Evolutionary conservation across 2,113 vertebrate species (phyloP), one percentile per base, ranked within the genome.

Genomic region (Microcebus tavaratra): DNA sequence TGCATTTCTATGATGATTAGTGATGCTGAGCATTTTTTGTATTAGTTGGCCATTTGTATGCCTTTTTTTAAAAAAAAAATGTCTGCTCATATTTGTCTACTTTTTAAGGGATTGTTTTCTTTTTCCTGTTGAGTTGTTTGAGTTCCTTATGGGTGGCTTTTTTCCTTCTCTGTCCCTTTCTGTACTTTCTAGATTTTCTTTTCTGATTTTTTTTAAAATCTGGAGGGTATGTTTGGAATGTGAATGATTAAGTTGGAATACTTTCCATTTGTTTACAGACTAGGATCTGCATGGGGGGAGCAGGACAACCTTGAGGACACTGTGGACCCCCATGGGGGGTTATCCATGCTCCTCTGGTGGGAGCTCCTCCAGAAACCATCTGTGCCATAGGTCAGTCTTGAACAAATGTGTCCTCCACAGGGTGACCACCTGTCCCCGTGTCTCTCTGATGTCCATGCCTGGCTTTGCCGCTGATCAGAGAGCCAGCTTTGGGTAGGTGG

Each of bases 401-500:
- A 50, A 20, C 8, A 13, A 36, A 10, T n/a, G 59, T 84, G 17
- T 31, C 39, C 70, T 86, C 17, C 15, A 0, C 31, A n/a, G 68
- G 68, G 55, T 39, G 48, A 12, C 57, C 5, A 0, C 11, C 27
- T 0, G 2, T 57, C 55, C 61, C 1, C 2, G 7, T 55, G 50
- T 34, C 61, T 7, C 29, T 72, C 15, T 57, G 8, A 15, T 57
- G 92, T 93, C 17, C 6, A 2, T 27, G 27, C 6, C 39, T 94
- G 25, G 1, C 9, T 31, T 90, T 55, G 3, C 36, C 75, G 36
- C 55, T 61, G 20, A 18, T 72, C n/a, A 29, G 50, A 57, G 42
- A 53, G 29, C 63, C 36, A 23, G 39, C 15, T 79, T 36, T 3
- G 25, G 12, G 31, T 70, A 34, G 61, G 45, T 55, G 59, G 65